Conservation (phyloP, 2,113 vertebrate species). For the Calypte anna region DNA sequence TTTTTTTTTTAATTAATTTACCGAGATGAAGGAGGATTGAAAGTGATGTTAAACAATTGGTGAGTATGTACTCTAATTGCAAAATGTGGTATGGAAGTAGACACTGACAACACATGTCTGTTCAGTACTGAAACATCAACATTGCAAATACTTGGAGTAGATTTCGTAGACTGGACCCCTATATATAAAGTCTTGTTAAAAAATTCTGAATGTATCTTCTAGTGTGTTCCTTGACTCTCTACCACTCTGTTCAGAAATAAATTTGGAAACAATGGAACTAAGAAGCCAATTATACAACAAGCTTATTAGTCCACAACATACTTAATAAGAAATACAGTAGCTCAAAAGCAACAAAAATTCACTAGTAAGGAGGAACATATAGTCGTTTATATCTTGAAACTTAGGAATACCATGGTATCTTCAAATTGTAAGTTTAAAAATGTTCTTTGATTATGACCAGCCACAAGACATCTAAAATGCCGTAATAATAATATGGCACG, state of each 20-base stretch:
- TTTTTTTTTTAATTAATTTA: neutral
- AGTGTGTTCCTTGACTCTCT: neutral
- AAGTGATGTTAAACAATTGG: neutral
- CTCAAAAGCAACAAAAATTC: neutral
- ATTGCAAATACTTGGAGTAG: neutral
- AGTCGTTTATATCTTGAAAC: neutral
- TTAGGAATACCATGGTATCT: neutral
- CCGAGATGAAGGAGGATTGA: neutral
- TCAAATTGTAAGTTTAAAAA: neutral
- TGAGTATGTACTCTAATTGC: neutral
- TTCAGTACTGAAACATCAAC: neutral
- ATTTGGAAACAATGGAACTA: neutral
- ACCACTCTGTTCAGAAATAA: neutral
- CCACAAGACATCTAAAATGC: neutral
- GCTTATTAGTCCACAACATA: neutral
- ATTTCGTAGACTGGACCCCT: neutral
- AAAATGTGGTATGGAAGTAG: neutral
- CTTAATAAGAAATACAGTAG: neutral
- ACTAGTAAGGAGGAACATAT: neutral
- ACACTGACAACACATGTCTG: neutral
- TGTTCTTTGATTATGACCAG: neutral
- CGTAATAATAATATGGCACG: neutral
- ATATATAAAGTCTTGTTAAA: neutral
- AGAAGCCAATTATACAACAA: neutral
- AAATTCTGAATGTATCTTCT: rapidly evolving